Conservation (phyloP, 2,113 vertebrate species). For the Nerophis ophidion region DNA sequence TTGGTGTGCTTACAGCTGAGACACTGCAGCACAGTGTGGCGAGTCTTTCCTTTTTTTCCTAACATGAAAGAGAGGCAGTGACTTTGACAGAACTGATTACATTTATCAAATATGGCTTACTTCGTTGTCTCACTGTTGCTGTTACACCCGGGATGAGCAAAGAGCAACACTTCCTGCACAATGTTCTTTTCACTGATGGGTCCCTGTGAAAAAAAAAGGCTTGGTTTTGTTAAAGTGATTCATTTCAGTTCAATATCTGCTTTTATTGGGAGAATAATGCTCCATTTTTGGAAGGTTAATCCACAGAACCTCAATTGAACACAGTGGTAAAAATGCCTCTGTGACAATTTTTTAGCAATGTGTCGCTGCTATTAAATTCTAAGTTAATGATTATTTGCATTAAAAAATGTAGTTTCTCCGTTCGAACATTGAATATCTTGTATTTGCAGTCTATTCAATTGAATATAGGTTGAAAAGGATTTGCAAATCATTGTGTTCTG, state of each 20-base stretch:
- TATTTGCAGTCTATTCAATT: too few relatives aligned
- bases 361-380: too few relatives aligned
- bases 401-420: too few relatives aligned
- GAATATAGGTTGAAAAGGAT: too few relatives aligned
- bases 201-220: conserved; percentile 58
- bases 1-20: conserved; percentile 72
- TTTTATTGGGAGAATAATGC: background rate
- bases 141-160: conserved; percentile 76
- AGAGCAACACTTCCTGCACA: conserved; percentile 76
- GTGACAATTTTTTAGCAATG: too few relatives aligned
- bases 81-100: background rate
- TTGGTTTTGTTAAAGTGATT: too few relatives aligned
- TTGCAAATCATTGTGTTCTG: too few relatives aligned
- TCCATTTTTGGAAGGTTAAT: background rate
- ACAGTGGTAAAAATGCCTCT: too few relatives aligned
- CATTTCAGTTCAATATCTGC: background rate
- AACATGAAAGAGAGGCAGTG: conserved; percentile 1
- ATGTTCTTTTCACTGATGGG: conserved; percentile 78
- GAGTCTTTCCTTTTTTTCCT: conserved; percentile 52
- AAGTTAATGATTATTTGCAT: too few relatives aligned
- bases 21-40: conserved; percentile 68
- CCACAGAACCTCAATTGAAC: background rate
- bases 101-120: conserved; percentile 39
- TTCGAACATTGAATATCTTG: too few relatives aligned
- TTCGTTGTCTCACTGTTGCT: conserved; percentile 69